These are phyloP conservation scores for Gymnothorax reevesii DNA, from an alignment of 2,797 vertebrate genomes.

Conservation along the genomic window DNA sequence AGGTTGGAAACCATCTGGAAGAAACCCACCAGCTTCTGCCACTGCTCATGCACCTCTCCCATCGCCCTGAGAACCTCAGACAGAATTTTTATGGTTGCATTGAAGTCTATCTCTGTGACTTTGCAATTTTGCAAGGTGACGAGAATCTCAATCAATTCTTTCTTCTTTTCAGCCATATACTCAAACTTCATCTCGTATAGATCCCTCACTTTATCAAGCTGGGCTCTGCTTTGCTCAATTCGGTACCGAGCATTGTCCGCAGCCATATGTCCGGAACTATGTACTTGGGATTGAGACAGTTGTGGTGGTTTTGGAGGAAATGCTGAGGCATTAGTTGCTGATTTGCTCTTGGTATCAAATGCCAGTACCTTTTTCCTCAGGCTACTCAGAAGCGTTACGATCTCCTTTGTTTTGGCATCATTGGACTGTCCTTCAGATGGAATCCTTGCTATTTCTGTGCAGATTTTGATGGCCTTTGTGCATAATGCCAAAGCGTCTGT, in stretches of 20 bases:
- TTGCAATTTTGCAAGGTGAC: slow-evolving; percentile 42
- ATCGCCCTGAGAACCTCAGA: slow-evolving; percentile 36
- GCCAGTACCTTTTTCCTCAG: too few species aligned
- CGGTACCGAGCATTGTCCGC: slow-evolving; percentile 35
- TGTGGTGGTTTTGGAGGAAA: slow-evolving; percentile 40
- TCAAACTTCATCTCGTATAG: slow-evolving; percentile 40
- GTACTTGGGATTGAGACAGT: slow-evolving; percentile 22
- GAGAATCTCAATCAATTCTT: slow-evolving; percentile 47
- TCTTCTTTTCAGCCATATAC: slow-evolving; percentile 46
- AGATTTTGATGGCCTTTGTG: neutral
- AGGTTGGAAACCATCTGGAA: slow-evolving; percentile 59
- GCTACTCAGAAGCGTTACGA: too few species aligned
- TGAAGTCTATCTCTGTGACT: slow-evolving; percentile 51
- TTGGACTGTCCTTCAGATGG: too few species aligned
- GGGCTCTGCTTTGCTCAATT: slow-evolving; percentile 38
- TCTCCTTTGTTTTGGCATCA: too few species aligned
- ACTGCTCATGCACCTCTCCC: slow-evolving; percentile 35
- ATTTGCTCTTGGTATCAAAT: slow-evolving; percentile 29
- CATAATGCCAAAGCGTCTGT: slow-evolving; percentile 16
- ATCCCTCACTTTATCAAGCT: slow-evolving; percentile 36
- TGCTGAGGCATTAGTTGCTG: slow-evolving; percentile 29
- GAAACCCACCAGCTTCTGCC: slow-evolving; percentile 57
- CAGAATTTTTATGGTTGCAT: slow-evolving; percentile 45
- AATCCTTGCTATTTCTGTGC: too few species aligned
- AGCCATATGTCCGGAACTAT: neutral